phyloP scores from a whole-genome alignment of 2,888 invertebrate genomes.

The Hemicrepidius hirtus region DNA sequence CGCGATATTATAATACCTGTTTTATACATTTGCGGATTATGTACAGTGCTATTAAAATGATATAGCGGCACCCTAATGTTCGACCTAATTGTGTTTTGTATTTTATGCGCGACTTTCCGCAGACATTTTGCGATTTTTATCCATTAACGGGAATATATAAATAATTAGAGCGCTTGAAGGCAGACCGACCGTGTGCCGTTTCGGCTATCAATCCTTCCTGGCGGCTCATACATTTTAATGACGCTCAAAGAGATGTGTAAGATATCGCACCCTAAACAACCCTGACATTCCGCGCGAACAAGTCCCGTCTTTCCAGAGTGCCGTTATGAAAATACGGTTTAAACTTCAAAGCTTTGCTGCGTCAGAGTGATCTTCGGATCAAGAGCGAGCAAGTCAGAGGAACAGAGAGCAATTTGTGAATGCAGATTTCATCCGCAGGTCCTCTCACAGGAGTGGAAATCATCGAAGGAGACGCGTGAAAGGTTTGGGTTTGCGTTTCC shows the following conservation, averaged over 20 bases:
- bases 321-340: constrained; percentile 69
- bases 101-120: constrained; percentile 48
- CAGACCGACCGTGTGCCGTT: constrained; percentile 36
- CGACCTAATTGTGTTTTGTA: constrained; percentile 63
- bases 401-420: constrained; percentile 68
- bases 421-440: constrained; percentile 66
- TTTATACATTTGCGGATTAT: constrained; percentile 70
- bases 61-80: constrained; percentile 65
- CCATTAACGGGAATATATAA: constrained; percentile 49
- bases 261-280: constrained; percentile 57
- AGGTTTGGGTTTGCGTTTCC: constrained; percentile 55
- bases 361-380: constrained; percentile 66
- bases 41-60: constrained; percentile 64
- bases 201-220: constrained; percentile 50
- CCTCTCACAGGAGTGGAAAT: constrained; percentile 62
- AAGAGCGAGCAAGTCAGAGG: constrained; percentile 60
- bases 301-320: constrained; percentile 50
- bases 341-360: constrained; percentile 68
- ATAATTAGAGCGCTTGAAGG: constrained; percentile 40
- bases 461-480: constrained; percentile 63
- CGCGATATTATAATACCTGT: constrained; percentile 70
- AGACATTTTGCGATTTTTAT: constrained; percentile 45
- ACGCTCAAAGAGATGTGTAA: constrained; percentile 58
- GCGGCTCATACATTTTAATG: constrained; percentile 60
- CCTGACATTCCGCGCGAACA: constrained; percentile 57